A percentile compares a stretch with the other conserved stretches of the same genome.
phyloP scores from a whole-genome alignment of 2,888 invertebrate genomes.

The Halocaridina rubra region DNA sequence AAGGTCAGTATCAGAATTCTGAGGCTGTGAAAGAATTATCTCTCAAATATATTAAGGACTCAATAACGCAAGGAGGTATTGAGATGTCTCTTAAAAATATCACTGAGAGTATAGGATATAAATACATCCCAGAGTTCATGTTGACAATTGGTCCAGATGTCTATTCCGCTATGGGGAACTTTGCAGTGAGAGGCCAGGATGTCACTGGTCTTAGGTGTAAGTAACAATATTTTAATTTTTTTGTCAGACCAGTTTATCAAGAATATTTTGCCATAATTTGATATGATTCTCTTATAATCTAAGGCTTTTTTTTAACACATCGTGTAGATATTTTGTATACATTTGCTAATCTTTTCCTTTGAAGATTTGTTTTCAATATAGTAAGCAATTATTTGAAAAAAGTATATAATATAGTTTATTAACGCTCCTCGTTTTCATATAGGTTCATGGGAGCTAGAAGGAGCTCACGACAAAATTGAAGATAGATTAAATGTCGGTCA shows the following conservation, averaged over 20 bases:
- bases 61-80: conserved; percentile 13
- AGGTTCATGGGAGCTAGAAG: neutral
- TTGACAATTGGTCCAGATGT: neutral
- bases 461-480: neutral
- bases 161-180: neutral
- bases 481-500: neutral
- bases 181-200: neutral
- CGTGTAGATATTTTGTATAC: no score
- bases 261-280: no score
- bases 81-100: neutral
- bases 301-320: no score
- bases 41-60: neutral
- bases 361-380: no score
- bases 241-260: neutral
- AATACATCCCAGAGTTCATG: neutral
- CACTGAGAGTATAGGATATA: neutral
- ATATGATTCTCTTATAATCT: no score
- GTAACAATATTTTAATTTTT: neutral
- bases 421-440: no score
- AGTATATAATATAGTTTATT: no score
- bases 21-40: neutral
- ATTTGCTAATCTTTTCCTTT: no score
- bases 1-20: conserved; percentile 13
- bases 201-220: neutral
- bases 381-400: no score